Evolutionary conservation across 2,888 invertebrate genomes (phyloP).

Genomic region (Caenorhabditis sp.): DNA sequence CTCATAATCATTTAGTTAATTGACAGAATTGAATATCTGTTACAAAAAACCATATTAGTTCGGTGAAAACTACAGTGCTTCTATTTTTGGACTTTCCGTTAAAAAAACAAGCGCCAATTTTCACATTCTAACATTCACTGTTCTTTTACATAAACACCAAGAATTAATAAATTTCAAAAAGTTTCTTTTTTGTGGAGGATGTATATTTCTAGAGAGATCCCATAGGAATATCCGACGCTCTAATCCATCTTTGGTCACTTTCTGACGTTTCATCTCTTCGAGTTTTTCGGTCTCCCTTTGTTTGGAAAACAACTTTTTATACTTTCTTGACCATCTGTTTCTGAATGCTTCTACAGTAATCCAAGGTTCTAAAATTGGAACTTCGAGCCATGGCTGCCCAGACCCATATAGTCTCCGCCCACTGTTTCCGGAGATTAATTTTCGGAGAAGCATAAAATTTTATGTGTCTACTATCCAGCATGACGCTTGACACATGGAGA

Average conservation of each 20-base stretch:
- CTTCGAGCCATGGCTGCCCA: too few relatives aligned
- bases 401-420: too few relatives aligned
- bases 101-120: too few relatives aligned
- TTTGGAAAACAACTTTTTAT: background rate
- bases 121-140: background rate
- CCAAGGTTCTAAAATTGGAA: too few relatives aligned
- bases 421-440: background rate
- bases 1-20: too few relatives aligned
- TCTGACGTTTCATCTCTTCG: slow-evolving; percentile 24
- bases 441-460: too few relatives aligned
- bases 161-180: background rate
- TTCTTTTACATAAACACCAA: background rate
- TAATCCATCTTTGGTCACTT: slow-evolving; percentile 19
- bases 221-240: background rate
- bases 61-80: too few relatives aligned
- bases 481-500: background rate
- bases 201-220: background rate
- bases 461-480: slow-evolving; percentile 1
- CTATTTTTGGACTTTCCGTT: too few relatives aligned
- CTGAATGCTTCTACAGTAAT: too few relatives aligned
- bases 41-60: too few relatives aligned
- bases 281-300: background rate
- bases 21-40: too few relatives aligned
- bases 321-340: too few relatives aligned
- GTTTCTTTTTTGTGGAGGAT: background rate